These are phyloP conservation scores for Ostrea denselamellosa DNA, from an alignment of 1,140 invertebrate species.

Conservation along the genomic window DNA sequence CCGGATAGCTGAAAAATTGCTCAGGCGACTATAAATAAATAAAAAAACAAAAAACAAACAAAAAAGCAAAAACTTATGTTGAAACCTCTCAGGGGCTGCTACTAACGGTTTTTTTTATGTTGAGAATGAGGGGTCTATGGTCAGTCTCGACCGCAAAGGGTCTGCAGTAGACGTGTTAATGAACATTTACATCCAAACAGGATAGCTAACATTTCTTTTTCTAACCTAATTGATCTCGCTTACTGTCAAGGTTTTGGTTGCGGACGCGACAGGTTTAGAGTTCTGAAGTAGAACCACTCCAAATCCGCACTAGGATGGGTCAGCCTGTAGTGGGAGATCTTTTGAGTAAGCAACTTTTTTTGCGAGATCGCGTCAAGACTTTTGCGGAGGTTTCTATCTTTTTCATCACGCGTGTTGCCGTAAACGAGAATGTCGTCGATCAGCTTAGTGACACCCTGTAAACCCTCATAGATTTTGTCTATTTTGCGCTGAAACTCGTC, in stretches of 20 bases:
- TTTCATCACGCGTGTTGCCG: constrained; percentile 64
- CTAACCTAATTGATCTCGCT: constrained; percentile 74
- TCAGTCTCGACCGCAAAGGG: constrained; percentile 49
- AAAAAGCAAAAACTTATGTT: constrained; percentile 61
- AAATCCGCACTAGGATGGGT: constrained; percentile 72
- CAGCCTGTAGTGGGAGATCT: constrained; percentile 39
- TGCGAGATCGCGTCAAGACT: constrained; percentile 70
- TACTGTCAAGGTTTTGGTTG: constrained; percentile 76
- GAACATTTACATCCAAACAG: constrained; percentile 80
- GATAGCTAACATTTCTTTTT: constrained; percentile 80
- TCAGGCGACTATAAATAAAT: too few relatives aligned
- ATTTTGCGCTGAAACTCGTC: constrained; percentile 72
- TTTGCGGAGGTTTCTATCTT: constrained; percentile 70
- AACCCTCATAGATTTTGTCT: constrained; percentile 69
- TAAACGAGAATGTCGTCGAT: constrained; percentile 77
- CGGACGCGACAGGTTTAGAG: constrained; percentile 76
- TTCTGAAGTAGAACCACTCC: constrained; percentile 78
- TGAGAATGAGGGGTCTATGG: constrained; percentile 53
- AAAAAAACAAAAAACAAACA: too few relatives aligned
- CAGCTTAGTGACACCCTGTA: constrained; percentile 71
- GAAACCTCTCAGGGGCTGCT: constrained; percentile 53
- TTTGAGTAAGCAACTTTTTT: constrained; percentile 43
- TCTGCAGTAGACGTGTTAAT: constrained; percentile 78
- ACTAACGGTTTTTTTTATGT: constrained; percentile 68
- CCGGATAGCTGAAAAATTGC: too few relatives aligned